A percentile compares a stretch with the other conserved stretches of the same genome.
Evolutionary conservation across 2,797 vertebrate genomes (phyloP).

Genomic region (Sebastes flavidus): DNA sequence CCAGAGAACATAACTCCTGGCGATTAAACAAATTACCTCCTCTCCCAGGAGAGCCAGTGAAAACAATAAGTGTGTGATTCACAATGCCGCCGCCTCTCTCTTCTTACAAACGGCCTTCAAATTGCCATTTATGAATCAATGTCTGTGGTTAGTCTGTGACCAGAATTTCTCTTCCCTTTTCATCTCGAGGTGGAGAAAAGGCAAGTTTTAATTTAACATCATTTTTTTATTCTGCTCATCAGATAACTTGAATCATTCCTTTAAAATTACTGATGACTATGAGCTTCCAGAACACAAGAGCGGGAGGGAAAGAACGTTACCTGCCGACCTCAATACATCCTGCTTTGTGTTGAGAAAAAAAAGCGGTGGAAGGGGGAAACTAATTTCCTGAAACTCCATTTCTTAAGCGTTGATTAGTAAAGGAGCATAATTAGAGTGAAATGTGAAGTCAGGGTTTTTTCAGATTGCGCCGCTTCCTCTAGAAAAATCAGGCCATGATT

Average conservation of each 20-base stretch:
- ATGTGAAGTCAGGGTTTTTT: slow-evolving; percentile 85
- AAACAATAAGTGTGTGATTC: slow-evolving; percentile 74
- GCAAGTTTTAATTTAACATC: slow-evolving; percentile 66
- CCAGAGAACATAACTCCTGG: slow-evolving; percentile 67
- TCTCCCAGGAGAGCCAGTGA: slow-evolving; percentile 65
- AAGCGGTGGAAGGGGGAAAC: slow-evolving; percentile 62
- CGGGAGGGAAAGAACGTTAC: slow-evolving; percentile 57
- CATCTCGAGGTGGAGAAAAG: slow-evolving; percentile 28
- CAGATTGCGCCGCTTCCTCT: slow-evolving; percentile 82
- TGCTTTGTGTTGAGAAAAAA: slow-evolving; percentile 74
- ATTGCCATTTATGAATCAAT: slow-evolving; percentile 74
- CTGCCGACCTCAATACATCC: slow-evolving; percentile 79
- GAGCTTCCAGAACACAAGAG: slow-evolving; percentile 61
- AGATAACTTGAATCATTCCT: slow-evolving; percentile 66
- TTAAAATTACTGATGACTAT: slow-evolving; percentile 76
- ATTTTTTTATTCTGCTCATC: slow-evolving; percentile 62
- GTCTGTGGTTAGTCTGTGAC: slow-evolving; percentile 54
- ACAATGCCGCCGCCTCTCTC: slow-evolving; percentile 60
- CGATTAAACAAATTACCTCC: slow-evolving; percentile 80
- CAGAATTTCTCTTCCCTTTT: slow-evolving; percentile 43
- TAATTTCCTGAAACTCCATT: slow-evolving; percentile 85
- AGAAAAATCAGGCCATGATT: slow-evolving; percentile 86
- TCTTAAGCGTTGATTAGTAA: slow-evolving; percentile 86
- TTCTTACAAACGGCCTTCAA: slow-evolving; percentile 64
- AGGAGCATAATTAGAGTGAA: slow-evolving; percentile 85